Evolutionary conservation across 2,888 invertebrate species (phyloP).

Genomic region (Spilarctia lutea): DNA sequence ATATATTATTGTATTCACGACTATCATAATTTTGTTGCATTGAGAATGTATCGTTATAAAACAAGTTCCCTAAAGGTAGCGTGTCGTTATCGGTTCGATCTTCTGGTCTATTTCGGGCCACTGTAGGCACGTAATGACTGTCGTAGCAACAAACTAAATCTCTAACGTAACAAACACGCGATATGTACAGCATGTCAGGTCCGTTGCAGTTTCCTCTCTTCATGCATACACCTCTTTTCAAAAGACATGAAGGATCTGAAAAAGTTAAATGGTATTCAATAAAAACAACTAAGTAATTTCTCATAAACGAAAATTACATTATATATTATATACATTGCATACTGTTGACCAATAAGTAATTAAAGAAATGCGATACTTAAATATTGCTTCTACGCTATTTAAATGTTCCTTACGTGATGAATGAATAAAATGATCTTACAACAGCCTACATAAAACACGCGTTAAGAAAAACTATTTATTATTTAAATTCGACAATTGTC

Average conservation of each 20-base stretch:
- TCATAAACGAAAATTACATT: no score
- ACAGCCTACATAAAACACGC: no score
- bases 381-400: no score
- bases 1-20: background rate
- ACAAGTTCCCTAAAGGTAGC: background rate
- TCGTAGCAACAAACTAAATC: constrained; percentile 73
- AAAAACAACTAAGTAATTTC: background rate
- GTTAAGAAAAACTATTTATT: no score
- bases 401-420: no score
- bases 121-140: constrained; percentile 15
- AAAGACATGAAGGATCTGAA: constrained; percentile 65
- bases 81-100: background rate
- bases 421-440: no score
- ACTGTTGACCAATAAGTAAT: no score
- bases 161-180: constrained; percentile 62
- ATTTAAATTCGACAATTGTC: no score
- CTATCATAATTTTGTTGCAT: background rate
- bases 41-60: background rate
- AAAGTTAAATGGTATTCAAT: background rate
- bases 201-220: constrained; percentile 56
- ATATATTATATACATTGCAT: no score
- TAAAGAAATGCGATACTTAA: no score
- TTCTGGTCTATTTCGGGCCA: constrained; percentile 1
- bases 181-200: constrained; percentile 64
- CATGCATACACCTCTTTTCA: constrained; percentile 66